Evolutionary conservation across 2,888 invertebrate genomes (phyloP).

Genomic region (Bombylius major): DNA sequence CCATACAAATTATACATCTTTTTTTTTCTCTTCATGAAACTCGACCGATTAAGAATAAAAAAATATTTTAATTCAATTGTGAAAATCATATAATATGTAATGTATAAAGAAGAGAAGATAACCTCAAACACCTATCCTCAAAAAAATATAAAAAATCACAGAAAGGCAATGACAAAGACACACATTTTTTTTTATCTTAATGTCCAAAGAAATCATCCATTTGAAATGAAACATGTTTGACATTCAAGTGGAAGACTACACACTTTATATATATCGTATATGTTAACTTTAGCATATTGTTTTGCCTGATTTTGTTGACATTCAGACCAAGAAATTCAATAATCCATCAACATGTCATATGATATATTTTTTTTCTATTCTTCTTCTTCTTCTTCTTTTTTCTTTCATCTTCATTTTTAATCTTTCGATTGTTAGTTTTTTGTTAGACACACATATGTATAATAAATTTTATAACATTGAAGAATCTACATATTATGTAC

Average conservation of each 20-base stretch:
- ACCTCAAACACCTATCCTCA: neutral
- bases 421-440: too few species aligned
- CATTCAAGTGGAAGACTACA: slow-evolving; percentile 4
- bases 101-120: neutral
- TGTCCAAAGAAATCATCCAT: slow-evolving; percentile 5
- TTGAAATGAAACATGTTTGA: slow-evolving; percentile 5
- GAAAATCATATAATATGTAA: too few species aligned
- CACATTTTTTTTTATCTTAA: neutral
- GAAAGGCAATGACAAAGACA: slow-evolving; percentile 3
- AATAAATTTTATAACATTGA: too few species aligned
- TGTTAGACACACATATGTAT: too few species aligned
- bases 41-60: neutral
- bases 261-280: neutral
- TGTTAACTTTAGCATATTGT: neutral
- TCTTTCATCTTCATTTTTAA: too few species aligned
- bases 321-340: slow-evolving; percentile 3
- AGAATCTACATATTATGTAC: too few species aligned
- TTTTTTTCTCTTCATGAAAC: neutral
- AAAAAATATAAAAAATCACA: neutral
- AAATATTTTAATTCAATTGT: too few species aligned
- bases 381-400: neutral
- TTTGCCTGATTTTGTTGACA: slow-evolving; percentile 1
- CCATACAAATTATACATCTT: too few species aligned
- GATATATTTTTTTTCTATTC: neutral
- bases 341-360: slow-evolving; percentile 8